phyloP scores from a whole-genome alignment of 2,113 vertebrate species.

The Jaculus jaculus region DNA sequence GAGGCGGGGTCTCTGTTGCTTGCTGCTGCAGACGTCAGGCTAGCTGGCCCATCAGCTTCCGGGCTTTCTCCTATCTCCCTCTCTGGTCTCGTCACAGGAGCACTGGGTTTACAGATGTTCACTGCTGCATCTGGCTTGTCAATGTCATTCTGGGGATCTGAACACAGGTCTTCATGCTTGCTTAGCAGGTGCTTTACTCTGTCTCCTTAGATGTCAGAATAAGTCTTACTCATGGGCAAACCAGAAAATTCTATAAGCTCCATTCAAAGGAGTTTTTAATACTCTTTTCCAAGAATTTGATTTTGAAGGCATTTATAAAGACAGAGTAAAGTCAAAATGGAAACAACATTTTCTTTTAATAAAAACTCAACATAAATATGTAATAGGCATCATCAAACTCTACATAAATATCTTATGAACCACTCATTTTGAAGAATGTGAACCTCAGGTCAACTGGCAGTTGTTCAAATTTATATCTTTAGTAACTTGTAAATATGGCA shows the following conservation, averaged over 20 bases:
- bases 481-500: constrained; percentile 37
- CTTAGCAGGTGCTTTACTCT: no score
- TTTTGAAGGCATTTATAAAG: constrained; percentile 49
- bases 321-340: not conserved
- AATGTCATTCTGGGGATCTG: no score
- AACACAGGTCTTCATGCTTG: no score
- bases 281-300: not conserved
- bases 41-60: no score
- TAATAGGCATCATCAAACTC: not conserved
- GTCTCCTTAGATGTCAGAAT: not conserved
- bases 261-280: constrained; percentile 13
- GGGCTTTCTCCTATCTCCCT: no score
- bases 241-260: not conserved
- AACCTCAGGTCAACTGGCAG: constrained; percentile 28
- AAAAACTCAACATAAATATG: not conserved
- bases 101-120: no score
- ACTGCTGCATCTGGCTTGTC: no score
- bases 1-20: no score
- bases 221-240: constrained; percentile 23
- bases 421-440: constrained; percentile 36
- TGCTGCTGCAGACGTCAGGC: no score
- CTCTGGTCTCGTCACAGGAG: no score
- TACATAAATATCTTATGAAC: not conserved
- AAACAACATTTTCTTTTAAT: constrained; percentile 6
- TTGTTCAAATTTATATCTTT: constrained; percentile 13